Percentiles rank a stretch among this genome's conserved stretches.
phyloP scores from a whole-genome alignment of 2,113 vertebrate genomes.

The Caranx melampygus region DNA sequence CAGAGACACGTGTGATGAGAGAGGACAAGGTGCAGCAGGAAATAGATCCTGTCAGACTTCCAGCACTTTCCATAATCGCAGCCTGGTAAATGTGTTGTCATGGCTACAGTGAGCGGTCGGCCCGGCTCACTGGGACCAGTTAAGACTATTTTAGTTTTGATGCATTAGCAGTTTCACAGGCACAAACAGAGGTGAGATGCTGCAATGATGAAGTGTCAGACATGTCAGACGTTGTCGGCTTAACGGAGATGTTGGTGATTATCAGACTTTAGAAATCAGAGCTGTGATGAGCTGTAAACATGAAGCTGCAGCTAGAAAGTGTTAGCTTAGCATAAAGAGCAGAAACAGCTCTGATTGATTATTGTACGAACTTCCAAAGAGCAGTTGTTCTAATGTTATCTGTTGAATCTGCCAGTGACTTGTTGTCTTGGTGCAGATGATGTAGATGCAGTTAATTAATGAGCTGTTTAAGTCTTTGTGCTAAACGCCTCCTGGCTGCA shows the following conservation, averaged over 20 bases:
- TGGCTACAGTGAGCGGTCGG: constrained; percentile 67
- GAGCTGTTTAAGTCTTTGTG: not conserved
- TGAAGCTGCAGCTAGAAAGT: not conserved
- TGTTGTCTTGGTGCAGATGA: not conserved
- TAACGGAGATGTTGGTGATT: no score
- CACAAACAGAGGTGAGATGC: constrained; percentile 47
- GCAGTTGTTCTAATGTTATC: no score
- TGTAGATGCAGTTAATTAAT: not conserved
- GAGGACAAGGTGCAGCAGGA: constrained; percentile 27
- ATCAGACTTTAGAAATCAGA: no score
- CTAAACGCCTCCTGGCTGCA: no score
- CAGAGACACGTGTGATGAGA: not conserved
- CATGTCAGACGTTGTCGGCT: not conserved
- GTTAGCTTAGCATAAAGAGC: not conserved
- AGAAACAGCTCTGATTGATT: not conserved
- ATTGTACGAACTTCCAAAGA: no score
- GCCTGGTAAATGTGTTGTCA: constrained; percentile 77
- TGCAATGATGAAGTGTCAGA: not conserved
- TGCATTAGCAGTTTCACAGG: constrained; percentile 66
- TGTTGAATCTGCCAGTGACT: not conserved
- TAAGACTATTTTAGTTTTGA: constrained; percentile 64
- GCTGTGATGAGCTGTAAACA: no score
- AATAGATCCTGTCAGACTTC: constrained; percentile 50
- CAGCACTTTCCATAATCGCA: constrained; percentile 67
- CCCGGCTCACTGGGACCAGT: constrained; percentile 57